Evolutionary conservation across 1,140 invertebrate species (phyloP).

Genomic region (Drosophila sucinea): DNA sequence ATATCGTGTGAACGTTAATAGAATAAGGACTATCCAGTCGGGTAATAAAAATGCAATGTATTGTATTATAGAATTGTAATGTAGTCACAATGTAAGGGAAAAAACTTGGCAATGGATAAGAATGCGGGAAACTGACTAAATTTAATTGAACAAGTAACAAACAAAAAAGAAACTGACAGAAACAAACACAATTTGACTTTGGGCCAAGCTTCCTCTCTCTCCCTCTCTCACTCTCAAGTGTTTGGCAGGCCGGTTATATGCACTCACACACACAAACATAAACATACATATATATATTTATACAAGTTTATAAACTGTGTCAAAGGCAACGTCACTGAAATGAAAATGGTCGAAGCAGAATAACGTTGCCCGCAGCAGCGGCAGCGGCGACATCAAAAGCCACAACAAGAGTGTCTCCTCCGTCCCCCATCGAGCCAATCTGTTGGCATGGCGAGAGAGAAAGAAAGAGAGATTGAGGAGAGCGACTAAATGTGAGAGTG

Average conservation of each 20-base stretch:
- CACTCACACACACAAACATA: background rate
- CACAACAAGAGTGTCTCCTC: conserved; percentile 33
- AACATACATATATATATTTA: conserved; percentile 17
- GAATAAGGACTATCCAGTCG: conserved; percentile 25
- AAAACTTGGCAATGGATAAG: conserved; percentile 6
- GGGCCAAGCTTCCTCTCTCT: conserved; percentile 32
- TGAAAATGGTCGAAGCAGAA: conserved; percentile 62
- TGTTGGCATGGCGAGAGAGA: conserved; percentile 7
- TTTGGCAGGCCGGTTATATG: conserved; percentile 5
- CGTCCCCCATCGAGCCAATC: background rate
- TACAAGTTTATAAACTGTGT: conserved; percentile 56
- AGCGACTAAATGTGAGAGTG: conserved; percentile 6
- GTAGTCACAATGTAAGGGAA: conserved; percentile 24
- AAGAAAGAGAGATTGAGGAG: conserved; percentile 31
- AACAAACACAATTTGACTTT: conserved; percentile 51
- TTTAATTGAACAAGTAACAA: conserved; percentile 72
- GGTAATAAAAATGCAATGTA: conserved; percentile 42
- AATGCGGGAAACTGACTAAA: conserved; percentile 18
- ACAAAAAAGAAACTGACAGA: conserved; percentile 48
- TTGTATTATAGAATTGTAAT: conserved; percentile 6
- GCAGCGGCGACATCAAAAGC: conserved; percentile 43
- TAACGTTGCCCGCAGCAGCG: conserved; percentile 63
- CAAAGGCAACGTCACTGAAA: conserved; percentile 70
- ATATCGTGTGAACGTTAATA: conserved; percentile 28
- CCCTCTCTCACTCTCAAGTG: conserved; percentile 24